Base-by-base conservation (phyloP, 2,888 invertebrate genomes). In the Yponomeuta cagnagella region DNA sequence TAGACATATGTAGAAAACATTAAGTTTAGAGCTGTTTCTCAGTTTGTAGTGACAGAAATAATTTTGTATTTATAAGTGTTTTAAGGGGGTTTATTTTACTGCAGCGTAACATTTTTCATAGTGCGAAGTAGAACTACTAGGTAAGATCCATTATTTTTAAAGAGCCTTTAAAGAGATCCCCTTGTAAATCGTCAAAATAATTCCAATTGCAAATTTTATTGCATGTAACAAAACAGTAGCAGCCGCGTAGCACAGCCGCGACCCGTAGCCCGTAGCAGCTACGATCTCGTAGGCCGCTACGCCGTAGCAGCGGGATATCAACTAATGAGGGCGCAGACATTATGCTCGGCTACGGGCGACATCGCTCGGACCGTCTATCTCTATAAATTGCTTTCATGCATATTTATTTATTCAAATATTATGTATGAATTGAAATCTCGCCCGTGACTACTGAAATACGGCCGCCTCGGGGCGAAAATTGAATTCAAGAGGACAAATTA, bases 331-430 rank as follows among this genome's bases (percentile, higher is more conserved):
- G 79, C 43, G 63, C 81, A 79, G 86, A 88, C 87, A 88, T 88
- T 87, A 88, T 86, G 78, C 83, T 82, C 82, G 77, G 77, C 77
- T 81, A 79, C 82, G 78, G 78, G 82, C 81, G 79, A 80, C 79
- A 79, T 71, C 75, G 75, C 70, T 70, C 73, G 76, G 76, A 76
- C 76, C 74, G 75, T 73, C 83, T 81, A 84, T 86, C 90, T 87
- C 88, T 89, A 90, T 90, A 91, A 91, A 91, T 91, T 92, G 90
- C 85, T 90, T 90, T 86, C 90, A 92, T 92, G 91, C 91, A 91
- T 92, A 92, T 92, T 91, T 91, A 91, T 91, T 90, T 92, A 91
- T 92, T 92, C 92, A 91, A 92, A 92, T 90, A 79, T 82, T 82
- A 87, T 87, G 88, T 89, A 90, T 89, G 90, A 90, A 90, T 91